phyloP scores from a whole-genome alignment of 2,888 invertebrate species.

The Netelia inedita region DNA sequence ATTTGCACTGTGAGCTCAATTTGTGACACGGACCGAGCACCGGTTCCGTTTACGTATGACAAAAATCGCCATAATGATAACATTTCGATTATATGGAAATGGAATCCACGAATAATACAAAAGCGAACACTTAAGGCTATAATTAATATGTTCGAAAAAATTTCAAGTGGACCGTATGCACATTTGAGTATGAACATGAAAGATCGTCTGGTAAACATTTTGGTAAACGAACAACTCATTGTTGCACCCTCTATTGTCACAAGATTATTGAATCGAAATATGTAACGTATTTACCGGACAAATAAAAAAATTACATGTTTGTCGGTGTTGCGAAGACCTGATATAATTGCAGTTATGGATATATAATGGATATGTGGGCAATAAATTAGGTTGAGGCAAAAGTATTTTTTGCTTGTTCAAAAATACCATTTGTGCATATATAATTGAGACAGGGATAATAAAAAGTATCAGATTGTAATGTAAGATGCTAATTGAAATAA shows the following conservation, averaged over 20 bases:
- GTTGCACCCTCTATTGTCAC: background rate
- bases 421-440: too few species aligned
- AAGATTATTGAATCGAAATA: background rate
- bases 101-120: background rate
- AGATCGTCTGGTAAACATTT: background rate
- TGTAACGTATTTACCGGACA: background rate
- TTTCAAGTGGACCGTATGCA: background rate
- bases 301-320: conserved; percentile 32
- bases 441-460: too few species aligned
- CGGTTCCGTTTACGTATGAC: too few species aligned
- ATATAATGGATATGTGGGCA: too few species aligned
- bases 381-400: too few species aligned
- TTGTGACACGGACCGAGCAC: too few species aligned
- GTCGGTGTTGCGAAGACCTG: background rate
- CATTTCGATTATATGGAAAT: too few species aligned
- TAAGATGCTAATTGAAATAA: too few species aligned
- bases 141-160: background rate
- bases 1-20: too few species aligned
- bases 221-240: background rate
- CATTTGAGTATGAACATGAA: background rate
- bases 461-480: too few species aligned
- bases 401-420: too few species aligned
- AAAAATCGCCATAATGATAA: too few species aligned
- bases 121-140: background rate
- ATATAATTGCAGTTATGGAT: background rate